Base-by-base conservation (phyloP, 2,888 invertebrate species). In the Sclerodermus sp. region DNA sequence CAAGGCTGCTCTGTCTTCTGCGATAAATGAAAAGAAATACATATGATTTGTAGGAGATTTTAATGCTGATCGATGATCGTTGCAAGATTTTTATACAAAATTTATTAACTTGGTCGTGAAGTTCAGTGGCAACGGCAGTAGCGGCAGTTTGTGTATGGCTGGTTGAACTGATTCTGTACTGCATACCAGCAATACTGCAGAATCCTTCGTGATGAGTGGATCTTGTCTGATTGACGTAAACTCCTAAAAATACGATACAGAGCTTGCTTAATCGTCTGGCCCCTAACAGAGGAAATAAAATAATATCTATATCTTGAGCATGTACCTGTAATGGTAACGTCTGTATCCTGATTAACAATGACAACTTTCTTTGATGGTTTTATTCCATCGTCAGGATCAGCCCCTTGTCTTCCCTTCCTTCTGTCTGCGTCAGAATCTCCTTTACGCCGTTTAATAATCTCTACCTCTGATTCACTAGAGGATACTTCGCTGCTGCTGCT, bases 91-190 rank as follows among this genome's bases (percentile, higher is more conserved):
- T n/a, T n/a, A n/a, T n/a, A n/a, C n/a, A n/a, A n/a, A n/a, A n/a
- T n/a, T 46, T 47, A 57, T 65, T 54, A 58, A 77, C 77, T 71
- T 77, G 77, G 40, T 79, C 80, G 49, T 76, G 76, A 47, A 77
- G 69, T 36, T 78, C 77, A 55, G 87, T 87, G 75, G 87, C 83
- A 58, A 91, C 87, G 18, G 91, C 87, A 42, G 91, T 90, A 45
- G 92, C 90, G 62, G 91, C 91, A 10, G 92, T 92, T 78, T 89
- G 89, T 50, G 90, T 90, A 76, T 89, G 89, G 73, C 91, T 92
- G 45, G 91, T 92, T 42, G 91, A 90, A 60, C 91, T 91, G 64
- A 92, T 92, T 59, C 91, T 85, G 77, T 93, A 92, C 79, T 92
- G 91, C 90, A 92, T 87, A 41, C 88, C 88, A 29, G 88, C 87